Evolutionary conservation across 2,113 vertebrate genomes (phyloP).

Genomic region (Dendropsophus ebraccatus): DNA sequence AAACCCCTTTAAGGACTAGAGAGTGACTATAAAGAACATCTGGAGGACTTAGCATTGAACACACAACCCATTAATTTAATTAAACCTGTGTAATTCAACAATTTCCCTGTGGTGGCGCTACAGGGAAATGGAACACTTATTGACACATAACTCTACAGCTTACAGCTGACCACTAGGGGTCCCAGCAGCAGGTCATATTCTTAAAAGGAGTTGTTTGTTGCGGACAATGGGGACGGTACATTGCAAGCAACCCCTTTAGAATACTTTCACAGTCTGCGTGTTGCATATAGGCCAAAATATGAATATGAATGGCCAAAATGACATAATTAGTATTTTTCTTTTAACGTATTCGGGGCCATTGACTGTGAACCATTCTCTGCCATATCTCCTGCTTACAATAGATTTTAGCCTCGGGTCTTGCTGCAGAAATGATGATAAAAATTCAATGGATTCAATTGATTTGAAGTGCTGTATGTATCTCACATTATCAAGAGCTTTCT

Average conservation of each 20-base stretch:
- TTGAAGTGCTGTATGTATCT: slow-evolving; percentile 42
- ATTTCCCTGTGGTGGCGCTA: too few relatives aligned
- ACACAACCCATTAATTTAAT: too few relatives aligned
- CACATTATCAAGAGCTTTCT: slow-evolving; percentile 21
- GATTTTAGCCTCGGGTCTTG: slow-evolving; percentile 28
- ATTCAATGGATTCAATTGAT: slow-evolving; percentile 50
- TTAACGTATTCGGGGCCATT: neutral
- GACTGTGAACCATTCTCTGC: neutral
- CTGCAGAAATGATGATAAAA: slow-evolving; percentile 44
- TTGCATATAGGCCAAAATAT: neutral
- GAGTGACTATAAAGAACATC: too few relatives aligned
- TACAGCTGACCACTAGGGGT: too few relatives aligned
- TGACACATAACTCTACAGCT: too few relatives aligned
- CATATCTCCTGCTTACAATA: neutral
- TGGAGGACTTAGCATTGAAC: too few relatives aligned
- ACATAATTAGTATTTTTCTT: slow-evolving; percentile 26
- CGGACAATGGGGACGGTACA: too few relatives aligned
- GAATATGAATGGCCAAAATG: slow-evolving; percentile 12
- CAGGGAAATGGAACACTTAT: too few relatives aligned
- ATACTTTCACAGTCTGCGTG: neutral
- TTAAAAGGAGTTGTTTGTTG: neutral
- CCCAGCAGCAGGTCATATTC: neutral
- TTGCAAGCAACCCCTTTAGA: neutral
- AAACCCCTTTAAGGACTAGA: too few relatives aligned
- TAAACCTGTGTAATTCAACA: too few relatives aligned